Evolutionary conservation across 92 coral and sea anemone species (phyloP).

Genomic region (Paramuricea clavata): DNA sequence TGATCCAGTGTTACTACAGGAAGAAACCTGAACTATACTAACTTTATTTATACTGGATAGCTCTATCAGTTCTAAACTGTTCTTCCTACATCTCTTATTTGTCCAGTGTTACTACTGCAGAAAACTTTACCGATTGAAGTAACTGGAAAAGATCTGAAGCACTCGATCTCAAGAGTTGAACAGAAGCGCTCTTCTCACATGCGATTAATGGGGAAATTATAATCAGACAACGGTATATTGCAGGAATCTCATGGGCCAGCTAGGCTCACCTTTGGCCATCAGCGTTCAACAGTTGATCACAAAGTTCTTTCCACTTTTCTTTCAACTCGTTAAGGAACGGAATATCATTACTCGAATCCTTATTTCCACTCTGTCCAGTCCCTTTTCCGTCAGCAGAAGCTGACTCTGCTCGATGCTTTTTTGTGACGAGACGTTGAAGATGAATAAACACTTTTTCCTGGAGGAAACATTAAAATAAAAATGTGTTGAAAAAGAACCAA

Average conservation of each 20-base stretch:
- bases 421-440: conserved; percentile 33
- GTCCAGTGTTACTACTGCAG: background rate
- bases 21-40: background rate
- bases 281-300: conserved; percentile 27
- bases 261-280: background rate
- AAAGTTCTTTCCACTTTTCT: conserved; percentile 20
- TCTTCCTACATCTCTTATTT: background rate
- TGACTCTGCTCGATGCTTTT: conserved; percentile 15
- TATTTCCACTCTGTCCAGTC: conserved; percentile 1
- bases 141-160: too few species aligned
- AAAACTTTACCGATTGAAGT: too few species aligned
- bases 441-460: conserved; percentile 35
- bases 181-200: too few species aligned
- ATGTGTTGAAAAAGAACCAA: too few species aligned
- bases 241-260: background rate
- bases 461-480: too few species aligned
- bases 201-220: too few species aligned
- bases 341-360: conserved; percentile 35
- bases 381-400: background rate
- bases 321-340: conserved; percentile 33
- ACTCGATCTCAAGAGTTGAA: too few species aligned
- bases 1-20: background rate
- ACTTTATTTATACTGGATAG: too few species aligned
- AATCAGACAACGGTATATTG: too few species aligned
- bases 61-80: too few species aligned